Base-by-base conservation (phyloP, 2,888 invertebrate species). In the Ametastegia equiseti region DNA sequence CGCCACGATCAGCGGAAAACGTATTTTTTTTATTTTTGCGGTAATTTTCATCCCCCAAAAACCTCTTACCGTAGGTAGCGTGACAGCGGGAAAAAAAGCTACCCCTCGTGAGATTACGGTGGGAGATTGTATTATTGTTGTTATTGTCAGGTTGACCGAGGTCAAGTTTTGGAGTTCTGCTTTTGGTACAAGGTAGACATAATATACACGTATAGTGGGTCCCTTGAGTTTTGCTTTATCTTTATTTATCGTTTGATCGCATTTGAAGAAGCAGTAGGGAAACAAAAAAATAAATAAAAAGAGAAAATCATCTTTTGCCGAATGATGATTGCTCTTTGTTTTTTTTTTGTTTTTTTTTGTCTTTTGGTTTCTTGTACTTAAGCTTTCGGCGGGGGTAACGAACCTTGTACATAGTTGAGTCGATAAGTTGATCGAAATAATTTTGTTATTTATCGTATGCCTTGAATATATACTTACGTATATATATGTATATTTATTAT, bases 381-480 rank as follows among this genome's bases (percentile, higher is more conserved):
- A 9, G 3, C 6, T 33, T 0, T 63, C 5, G 13, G 54, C 2
- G 9, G 54, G 54, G 54, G 54, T 54, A 54, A 54, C 54, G 54
- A 54, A 54, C 54, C 54, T 23, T 54, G 11, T 54, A 54, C 54
- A 11, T 23, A 54, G 23, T 54, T n/a, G n/a, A n/a, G n/a, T 9
- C 11, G 45, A 45, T 9, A 45, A 45, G 9, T 63, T 63, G 33
- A 63, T 82, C 84, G 86, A 83, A 85, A 85, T 84, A 81, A 80
- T 85, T 86, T 86, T 82, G 86, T 86, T 85, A 89, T 89, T 86
- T 87, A 88, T 89, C 85, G 85, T n/a, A n/a, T 85, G 86, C 84
- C 83, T 83, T 83, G 83, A 82, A 84, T 39, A 42, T 54, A 85
- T 84, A 83, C 86, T 85, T 88, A 87, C 9, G 15, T 42, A 23